Conservation (phyloP, 2,113 vertebrate genomes). For the Etheostoma cragini region DNA sequence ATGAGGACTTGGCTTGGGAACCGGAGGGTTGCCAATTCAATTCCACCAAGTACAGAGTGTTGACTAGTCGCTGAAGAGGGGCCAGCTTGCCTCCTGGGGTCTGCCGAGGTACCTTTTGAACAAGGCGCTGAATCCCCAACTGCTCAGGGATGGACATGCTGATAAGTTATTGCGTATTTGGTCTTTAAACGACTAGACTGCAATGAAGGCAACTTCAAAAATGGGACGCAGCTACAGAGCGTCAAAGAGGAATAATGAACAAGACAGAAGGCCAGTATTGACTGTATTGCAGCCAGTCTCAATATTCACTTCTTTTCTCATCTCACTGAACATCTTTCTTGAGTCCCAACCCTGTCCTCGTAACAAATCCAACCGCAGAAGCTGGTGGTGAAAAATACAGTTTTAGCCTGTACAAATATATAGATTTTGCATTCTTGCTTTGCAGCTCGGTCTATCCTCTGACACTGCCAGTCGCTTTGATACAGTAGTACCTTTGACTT, state of each 20-base stretch:
- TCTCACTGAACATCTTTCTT: not conserved
- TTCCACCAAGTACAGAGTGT: too few relatives aligned
- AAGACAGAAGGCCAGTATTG: not conserved
- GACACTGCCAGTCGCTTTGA: slow-evolving; percentile 37
- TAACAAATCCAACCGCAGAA: slow-evolving; percentile 2
- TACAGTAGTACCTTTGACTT: slow-evolving; percentile 26
- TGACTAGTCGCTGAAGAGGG: too few relatives aligned
- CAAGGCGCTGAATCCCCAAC: too few relatives aligned
- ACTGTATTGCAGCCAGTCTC: not conserved
- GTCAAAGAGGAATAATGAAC: not conserved
- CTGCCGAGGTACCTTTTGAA: too few relatives aligned
- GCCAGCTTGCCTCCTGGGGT: too few relatives aligned
- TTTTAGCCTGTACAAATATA: not conserved
- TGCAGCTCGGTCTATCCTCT: slow-evolving; percentile 3
- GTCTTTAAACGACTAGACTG: not conserved
- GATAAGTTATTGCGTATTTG: not conserved
- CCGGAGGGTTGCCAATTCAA: too few relatives aligned
- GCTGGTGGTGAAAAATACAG: not conserved
- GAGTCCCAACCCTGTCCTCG: not conserved
- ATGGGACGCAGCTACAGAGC: not conserved
- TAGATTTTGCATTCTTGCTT: not conserved
- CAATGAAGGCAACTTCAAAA: not conserved
- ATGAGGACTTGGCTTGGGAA: too few relatives aligned
- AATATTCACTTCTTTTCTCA: slow-evolving; percentile 1
- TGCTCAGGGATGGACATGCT: not conserved